Conservation (phyloP, 2,888 invertebrate genomes). For the Hipparchia sbordonii region DNA sequence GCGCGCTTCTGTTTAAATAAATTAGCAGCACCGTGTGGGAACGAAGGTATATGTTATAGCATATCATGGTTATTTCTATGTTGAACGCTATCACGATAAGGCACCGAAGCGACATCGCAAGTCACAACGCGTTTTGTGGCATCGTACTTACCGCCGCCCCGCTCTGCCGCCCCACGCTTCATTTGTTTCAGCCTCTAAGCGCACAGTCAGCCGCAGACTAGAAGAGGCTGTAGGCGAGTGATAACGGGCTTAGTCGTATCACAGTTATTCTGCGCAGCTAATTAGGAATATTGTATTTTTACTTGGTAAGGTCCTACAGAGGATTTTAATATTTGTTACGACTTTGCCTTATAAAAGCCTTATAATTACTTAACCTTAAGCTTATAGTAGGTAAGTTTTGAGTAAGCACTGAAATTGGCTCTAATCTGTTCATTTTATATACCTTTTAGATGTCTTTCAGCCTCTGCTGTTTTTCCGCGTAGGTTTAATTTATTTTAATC, state of each 20-base stretch:
- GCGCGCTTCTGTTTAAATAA: too few species aligned
- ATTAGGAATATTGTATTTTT: conserved; percentile 10
- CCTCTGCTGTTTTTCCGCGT: too few species aligned
- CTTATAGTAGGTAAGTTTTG: neutral
- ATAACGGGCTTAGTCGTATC: conserved; percentile 1
- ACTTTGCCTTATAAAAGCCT: neutral
- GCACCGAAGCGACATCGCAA: too few species aligned
- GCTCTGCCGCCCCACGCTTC: too few species aligned
- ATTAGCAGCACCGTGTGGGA: too few species aligned
- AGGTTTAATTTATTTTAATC: too few species aligned
- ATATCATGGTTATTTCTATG: too few species aligned
- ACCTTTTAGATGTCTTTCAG: neutral
- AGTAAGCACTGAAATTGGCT: neutral
- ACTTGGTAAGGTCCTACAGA: neutral
- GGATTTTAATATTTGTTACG: neutral
- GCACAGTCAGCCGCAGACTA: neutral
- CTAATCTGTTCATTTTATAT: too few species aligned
- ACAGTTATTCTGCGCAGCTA: neutral
- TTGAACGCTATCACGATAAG: too few species aligned
- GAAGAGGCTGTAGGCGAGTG: neutral
- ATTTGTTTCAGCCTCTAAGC: neutral
- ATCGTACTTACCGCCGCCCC: too few species aligned
- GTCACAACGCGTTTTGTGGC: too few species aligned
- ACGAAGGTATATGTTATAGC: too few species aligned
- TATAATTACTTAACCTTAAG: neutral